Percentiles rank a stretch among this genome's conserved stretches.
These are phyloP conservation scores for Spondyliosoma cantharus DNA, from an alignment of 2,797 vertebrate species.

Conservation along the genomic window DNA sequence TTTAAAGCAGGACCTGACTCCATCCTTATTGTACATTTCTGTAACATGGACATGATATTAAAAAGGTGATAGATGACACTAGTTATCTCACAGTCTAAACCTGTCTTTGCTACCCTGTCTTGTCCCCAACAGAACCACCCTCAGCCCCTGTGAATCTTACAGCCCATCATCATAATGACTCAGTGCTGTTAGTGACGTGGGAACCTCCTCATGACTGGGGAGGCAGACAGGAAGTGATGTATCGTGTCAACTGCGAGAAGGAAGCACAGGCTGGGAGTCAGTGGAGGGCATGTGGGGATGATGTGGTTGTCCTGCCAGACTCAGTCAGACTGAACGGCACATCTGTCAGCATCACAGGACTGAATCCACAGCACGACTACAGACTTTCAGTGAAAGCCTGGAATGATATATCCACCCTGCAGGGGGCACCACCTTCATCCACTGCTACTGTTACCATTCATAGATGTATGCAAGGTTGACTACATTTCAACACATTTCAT, in stretches of 20 bases:
- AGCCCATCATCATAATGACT: conserved; percentile 34
- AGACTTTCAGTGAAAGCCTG: conserved; percentile 66
- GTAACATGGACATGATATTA: neutral
- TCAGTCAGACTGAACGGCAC: conserved; percentile 45
- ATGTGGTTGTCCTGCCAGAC: conserved; percentile 40
- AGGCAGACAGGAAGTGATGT: conserved; percentile 70
- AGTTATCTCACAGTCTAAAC: neutral
- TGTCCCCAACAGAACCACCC: conserved; percentile 69
- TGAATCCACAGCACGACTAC: conserved; percentile 66
- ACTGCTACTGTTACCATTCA: conserved; percentile 62
- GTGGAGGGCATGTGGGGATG: conserved; percentile 63
- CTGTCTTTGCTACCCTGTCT: neutral
- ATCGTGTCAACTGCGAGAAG: conserved; percentile 66
- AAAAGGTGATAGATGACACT: neutral
- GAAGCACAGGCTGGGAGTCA: neutral
- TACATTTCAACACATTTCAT: neutral
- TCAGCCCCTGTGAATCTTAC: conserved; percentile 75
- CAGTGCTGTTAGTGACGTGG: conserved; percentile 67
- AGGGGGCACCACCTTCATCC: conserved; percentile 21
- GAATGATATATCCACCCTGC: conserved; percentile 64
- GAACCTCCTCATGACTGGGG: conserved; percentile 70
- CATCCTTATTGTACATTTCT: neutral
- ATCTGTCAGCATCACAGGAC: conserved; percentile 58
- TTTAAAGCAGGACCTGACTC: neutral
- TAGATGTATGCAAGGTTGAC: conserved; percentile 56